Evolutionary conservation across 2,113 vertebrate species (phyloP).

Genomic region (Lutjanus erythropterus): DNA sequence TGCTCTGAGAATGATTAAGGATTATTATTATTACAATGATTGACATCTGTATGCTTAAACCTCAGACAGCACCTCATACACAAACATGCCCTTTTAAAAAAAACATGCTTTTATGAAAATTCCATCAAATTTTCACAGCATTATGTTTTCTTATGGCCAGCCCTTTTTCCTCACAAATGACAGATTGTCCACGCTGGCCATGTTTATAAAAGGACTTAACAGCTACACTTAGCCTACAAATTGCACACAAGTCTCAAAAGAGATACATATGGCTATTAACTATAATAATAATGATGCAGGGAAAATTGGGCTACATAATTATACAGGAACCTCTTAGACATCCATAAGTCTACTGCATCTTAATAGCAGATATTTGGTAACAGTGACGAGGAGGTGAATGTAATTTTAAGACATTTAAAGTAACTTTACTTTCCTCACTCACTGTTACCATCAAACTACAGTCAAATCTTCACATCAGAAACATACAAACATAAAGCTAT

Average conservation of each 20-base stretch:
- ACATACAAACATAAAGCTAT: not conserved
- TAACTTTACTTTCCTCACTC: conserved; percentile 10
- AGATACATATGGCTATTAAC: conserved; percentile 80
- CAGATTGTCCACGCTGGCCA: conserved; percentile 49
- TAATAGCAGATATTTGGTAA: conserved; percentile 56
- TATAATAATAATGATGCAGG: conserved; percentile 73
- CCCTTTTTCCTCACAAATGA: conserved; percentile 47
- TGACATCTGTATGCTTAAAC: not conserved
- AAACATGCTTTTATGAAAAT: conserved; percentile 52
- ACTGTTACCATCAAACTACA: not conserved
- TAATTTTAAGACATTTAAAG: conserved; percentile 41
- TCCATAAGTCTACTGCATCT: conserved; percentile 59
- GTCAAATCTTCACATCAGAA: not conserved
- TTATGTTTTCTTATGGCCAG: conserved; percentile 39
- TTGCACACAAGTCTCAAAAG: conserved; percentile 78
- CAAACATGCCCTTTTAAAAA: conserved; percentile 9
- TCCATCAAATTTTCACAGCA: conserved; percentile 60
- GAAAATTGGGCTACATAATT: conserved; percentile 79
- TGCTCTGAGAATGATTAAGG: not conserved
- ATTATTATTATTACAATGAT: not conserved
- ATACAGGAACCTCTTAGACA: conserved; percentile 74
- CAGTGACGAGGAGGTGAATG: conserved; percentile 39
- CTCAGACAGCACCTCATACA: conserved; percentile 12
- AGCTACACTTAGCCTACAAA: conserved; percentile 80
- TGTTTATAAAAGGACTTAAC: conserved; percentile 80